Evolutionary conservation across 2,888 invertebrate genomes (phyloP), one percentile per base, ranked within the genome.

Genomic region (Subacronicta megacephala): DNA sequence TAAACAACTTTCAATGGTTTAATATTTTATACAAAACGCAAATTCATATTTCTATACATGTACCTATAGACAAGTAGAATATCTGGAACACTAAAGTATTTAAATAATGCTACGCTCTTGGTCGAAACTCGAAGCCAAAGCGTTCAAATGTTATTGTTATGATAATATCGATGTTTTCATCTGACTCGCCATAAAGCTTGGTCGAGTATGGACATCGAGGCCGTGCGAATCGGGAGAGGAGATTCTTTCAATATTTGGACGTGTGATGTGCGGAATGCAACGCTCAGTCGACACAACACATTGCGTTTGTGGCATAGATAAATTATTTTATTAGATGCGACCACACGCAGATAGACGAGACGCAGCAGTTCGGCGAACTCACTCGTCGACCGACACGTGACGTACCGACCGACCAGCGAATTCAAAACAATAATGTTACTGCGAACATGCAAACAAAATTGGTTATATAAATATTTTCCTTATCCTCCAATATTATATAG

Each of bases 321-420:
- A 52, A 57, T 65, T 72, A 59, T 63, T 67, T 67, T 72, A 62
- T 56, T 67, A 57, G 49, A 60, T 44, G 57, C 70, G 76, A 76
- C 76, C 80, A 78, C 78, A 81, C 79, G 72, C 75, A 71, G 51
- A 46, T n/a, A n/a, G n/a, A n/a, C n/a, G n/a, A n/a, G n/a, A n/a
- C n/a, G n/a, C n/a, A n/a, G n/a, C 64, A 55, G 72, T 80, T 75
- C 77, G 80, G 66, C 77, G 78, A 79, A 75, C 77, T 63, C 69
- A 67, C 65, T 58, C 63, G 53, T 43, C 42, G 15, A 20, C 26
- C 69, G 33, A 20, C 43, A 41, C 52, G 57, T 58, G 63, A 61
- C n/a, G n/a, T n/a, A n/a, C n/a, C n/a, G n/a, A n/a, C n/a, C n/a
- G n/a, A 9, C 9, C 26, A 3, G 4, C 31, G n/a, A 1, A 7